These are phyloP conservation scores for Leptatherina wallacei DNA, from an alignment of 2,797 vertebrate genomes.

Conservation along the genomic window DNA sequence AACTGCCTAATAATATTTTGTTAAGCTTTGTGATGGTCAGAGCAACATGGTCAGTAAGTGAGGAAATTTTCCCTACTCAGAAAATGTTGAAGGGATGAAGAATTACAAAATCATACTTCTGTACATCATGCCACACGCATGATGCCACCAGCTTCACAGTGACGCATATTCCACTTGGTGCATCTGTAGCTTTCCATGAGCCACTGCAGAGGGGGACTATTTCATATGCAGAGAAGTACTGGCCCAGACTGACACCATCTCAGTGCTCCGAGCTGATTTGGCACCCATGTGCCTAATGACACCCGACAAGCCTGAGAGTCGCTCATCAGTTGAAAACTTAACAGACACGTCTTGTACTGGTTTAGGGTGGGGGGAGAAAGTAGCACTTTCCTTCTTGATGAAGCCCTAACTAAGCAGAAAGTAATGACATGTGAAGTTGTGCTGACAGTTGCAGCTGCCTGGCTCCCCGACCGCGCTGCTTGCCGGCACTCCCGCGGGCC, in stretches of 20 bases:
- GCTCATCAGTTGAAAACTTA: slow-evolving; percentile 75
- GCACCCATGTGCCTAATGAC: slow-evolving; percentile 72
- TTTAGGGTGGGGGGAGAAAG: slow-evolving; percentile 57
- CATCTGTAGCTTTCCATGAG: slow-evolving; percentile 59
- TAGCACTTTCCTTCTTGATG: slow-evolving; percentile 80
- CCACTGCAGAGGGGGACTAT: slow-evolving; percentile 46
- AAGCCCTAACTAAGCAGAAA: slow-evolving; percentile 86
- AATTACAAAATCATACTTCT: slow-evolving; percentile 18
- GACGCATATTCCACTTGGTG: slow-evolving; percentile 48
- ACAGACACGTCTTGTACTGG: slow-evolving; percentile 62
- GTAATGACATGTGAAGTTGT: slow-evolving; percentile 87
- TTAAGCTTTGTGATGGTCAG: slow-evolving; percentile 2
- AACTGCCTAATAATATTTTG: slow-evolving; percentile 1
- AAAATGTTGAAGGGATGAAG: slow-evolving; percentile 46
- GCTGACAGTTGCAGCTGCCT: slow-evolving; percentile 86
- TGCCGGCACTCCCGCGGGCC: slow-evolving; percentile 71
- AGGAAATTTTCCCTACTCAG: slow-evolving; percentile 10
- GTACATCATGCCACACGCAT: slow-evolving; percentile 20
- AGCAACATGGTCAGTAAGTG: background rate
- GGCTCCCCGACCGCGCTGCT: slow-evolving; percentile 67
- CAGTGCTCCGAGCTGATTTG: slow-evolving; percentile 67
- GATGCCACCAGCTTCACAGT: slow-evolving; percentile 42
- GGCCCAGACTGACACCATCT: slow-evolving; percentile 61
- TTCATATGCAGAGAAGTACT: slow-evolving; percentile 61
- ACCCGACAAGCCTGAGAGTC: slow-evolving; percentile 75